Conservation (phyloP, 1,140 invertebrate species). For the Ceratosolen fusciceps region DNA sequence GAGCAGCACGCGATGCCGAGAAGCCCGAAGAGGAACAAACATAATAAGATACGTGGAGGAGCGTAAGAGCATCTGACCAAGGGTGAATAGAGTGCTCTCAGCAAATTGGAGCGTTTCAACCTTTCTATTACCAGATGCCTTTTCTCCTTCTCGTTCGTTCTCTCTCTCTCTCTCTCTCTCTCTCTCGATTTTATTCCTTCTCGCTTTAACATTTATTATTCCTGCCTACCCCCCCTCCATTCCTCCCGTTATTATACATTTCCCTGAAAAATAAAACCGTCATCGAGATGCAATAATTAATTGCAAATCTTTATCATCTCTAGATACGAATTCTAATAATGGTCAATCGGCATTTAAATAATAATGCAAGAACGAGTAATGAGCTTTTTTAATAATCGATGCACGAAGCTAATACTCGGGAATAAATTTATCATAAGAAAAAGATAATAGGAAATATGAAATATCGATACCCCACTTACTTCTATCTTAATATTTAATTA, state of each 20-base stretch:
- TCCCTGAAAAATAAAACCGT: neutral
- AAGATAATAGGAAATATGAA: neutral
- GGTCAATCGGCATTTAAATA: neutral
- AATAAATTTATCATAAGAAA: neutral
- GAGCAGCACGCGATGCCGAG: constrained; percentile 21
- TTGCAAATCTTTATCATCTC: neutral
- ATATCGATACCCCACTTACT: no score
- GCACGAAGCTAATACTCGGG: neutral
- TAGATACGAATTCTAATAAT: neutral
- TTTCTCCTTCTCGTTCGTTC: neutral
- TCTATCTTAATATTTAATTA: no score
- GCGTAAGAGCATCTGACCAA: constrained; percentile 49
- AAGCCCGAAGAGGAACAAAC: constrained; percentile 55
- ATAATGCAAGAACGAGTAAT: no score
- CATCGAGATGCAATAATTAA: neutral
- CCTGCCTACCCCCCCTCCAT: no score
- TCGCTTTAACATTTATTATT: neutral
- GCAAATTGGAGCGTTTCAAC: constrained; percentile 54
- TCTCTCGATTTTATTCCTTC: neutral
- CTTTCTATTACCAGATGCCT: constrained; percentile 51
- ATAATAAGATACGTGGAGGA: constrained; percentile 53
- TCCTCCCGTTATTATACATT: neutral
- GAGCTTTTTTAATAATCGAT: neutral
- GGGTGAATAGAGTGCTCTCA: constrained; percentile 53
- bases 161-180: neutral